phyloP scores from a whole-genome alignment of 2,888 invertebrate species.

The Cheilosia scutellata region DNA sequence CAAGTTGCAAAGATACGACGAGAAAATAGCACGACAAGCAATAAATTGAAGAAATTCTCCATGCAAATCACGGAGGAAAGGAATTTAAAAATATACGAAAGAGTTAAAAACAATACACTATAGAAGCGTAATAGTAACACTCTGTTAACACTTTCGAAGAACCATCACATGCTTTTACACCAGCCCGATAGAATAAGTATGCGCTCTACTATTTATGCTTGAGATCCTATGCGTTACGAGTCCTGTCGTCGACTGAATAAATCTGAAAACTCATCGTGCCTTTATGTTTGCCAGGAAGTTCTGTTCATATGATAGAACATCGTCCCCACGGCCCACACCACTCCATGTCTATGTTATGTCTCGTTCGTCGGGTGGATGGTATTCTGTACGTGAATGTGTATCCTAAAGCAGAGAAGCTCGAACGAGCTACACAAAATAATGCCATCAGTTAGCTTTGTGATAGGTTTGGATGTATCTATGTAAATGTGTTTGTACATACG shows the following conservation, averaged over 20 bases:
- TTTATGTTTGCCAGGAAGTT: slow-evolving; percentile 61
- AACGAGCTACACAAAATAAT: too few species aligned
- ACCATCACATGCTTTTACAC: slow-evolving; percentile 36
- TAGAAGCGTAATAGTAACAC: slow-evolving; percentile 24
- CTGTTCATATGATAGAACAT: slow-evolving; percentile 26
- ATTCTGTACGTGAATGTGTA: slow-evolving; percentile 24
- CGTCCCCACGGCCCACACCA: not conserved
- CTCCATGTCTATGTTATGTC: not conserved
- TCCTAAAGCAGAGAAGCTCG: not conserved
- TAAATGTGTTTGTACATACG: too few species aligned
- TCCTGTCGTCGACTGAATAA: slow-evolving; percentile 76
- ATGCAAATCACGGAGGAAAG: slow-evolving; percentile 31
- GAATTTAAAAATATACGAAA: slow-evolving; percentile 13
- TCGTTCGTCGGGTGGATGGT: slow-evolving; percentile 24
- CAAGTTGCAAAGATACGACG: not conserved
- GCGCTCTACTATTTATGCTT: not conserved
- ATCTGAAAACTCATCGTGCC: slow-evolving; percentile 59
- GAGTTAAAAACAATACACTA: slow-evolving; percentile 8
- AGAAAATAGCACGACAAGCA: slow-evolving; percentile 11
- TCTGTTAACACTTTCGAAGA: slow-evolving; percentile 51
- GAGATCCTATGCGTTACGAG: slow-evolving; percentile 60
- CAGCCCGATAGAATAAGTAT: slow-evolving; percentile 34
- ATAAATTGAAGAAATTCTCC: slow-evolving; percentile 13
- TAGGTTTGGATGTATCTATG: too few species aligned
- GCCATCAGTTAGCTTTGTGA: too few species aligned